Evolutionary conservation across 2,888 invertebrate species (phyloP).

Genomic region (Oxytorus armatus): DNA sequence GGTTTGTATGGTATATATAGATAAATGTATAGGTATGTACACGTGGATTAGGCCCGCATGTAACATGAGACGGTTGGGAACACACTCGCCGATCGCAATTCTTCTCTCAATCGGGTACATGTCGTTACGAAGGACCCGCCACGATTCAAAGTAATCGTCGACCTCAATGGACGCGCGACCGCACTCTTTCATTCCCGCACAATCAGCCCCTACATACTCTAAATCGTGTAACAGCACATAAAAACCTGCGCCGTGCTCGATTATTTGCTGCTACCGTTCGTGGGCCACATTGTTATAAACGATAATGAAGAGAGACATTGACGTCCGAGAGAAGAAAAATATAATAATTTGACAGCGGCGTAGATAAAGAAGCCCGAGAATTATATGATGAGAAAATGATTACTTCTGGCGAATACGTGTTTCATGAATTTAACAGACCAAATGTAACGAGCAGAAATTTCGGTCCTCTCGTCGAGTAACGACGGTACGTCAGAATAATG

Average conservation of each 20-base stretch:
- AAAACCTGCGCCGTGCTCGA: slow-evolving; percentile 20
- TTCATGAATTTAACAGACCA: slow-evolving; percentile 5
- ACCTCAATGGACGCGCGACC: slow-evolving; percentile 63
- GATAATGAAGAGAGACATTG: slow-evolving; percentile 55
- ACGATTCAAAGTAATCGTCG: slow-evolving; percentile 61
- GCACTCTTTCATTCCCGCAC: slow-evolving; percentile 65
- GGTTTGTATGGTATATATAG: slow-evolving; percentile 1
- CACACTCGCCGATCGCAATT: slow-evolving; percentile 50
- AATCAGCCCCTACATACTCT: slow-evolving; percentile 59
- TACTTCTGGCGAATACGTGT: neutral
- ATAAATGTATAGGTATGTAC: slow-evolving; percentile 11
- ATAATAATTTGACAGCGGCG: slow-evolving; percentile 40
- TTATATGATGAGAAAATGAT: slow-evolving; percentile 33
- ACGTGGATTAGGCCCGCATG: slow-evolving; percentile 58
- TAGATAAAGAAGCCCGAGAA: slow-evolving; percentile 32
- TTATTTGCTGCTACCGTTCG: slow-evolving; percentile 18
- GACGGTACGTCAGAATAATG: neutral
- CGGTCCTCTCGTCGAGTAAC: neutral
- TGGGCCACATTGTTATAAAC: slow-evolving; percentile 39
- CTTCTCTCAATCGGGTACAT: slow-evolving; percentile 51
- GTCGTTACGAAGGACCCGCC: slow-evolving; percentile 40
- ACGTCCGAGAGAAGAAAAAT: slow-evolving; percentile 28
- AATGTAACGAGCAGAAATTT: neutral
- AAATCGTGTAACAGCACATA: slow-evolving; percentile 18
- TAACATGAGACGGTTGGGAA: slow-evolving; percentile 61